These are phyloP conservation scores for Galeopterus variegatus DNA, from an alignment of 2,113 vertebrate genomes.

Conservation along the genomic window DNA sequence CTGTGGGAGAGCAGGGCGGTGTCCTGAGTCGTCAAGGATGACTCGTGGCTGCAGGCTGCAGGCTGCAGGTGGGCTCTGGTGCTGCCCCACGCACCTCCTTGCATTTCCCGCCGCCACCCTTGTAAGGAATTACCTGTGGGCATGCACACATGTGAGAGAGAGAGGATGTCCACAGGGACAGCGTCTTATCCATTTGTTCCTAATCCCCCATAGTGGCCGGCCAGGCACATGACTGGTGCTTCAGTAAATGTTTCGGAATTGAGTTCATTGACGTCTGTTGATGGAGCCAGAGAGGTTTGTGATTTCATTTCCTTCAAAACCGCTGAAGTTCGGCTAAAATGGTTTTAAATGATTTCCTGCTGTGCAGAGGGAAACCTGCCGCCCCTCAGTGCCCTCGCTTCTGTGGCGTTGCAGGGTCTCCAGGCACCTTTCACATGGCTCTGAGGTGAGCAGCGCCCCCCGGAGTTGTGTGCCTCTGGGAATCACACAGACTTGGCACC, in stretches of 20 bases:
- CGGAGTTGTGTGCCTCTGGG: not conserved
- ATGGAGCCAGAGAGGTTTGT: not conserved
- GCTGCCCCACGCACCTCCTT: not conserved
- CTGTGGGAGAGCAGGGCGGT: not conserved
- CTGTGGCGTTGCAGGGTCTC: not conserved
- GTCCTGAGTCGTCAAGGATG: not conserved
- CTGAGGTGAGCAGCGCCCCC: not conserved
- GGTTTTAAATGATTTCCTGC: not conserved
- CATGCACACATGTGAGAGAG: fast-evolving
- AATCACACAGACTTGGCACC: not conserved
- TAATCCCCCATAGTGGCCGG: not conserved
- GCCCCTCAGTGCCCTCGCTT: not conserved
- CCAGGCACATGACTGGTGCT: not conserved
- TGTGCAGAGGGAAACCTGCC: not conserved
- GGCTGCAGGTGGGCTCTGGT: not conserved
- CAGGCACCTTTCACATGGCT: not conserved
- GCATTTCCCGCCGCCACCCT: not conserved
- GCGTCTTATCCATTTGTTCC: not conserved
- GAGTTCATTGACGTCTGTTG: not conserved
- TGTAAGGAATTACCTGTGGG: not conserved
- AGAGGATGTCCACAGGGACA: not conserved
- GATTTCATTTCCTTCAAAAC: conserved; percentile 27
- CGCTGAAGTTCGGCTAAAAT: not conserved
- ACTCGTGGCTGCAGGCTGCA: not conserved
- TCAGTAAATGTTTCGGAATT: not conserved